These are phyloP conservation scores for Drosophila navojoa DNA, from an alignment of 1,140 invertebrate genomes.

Conservation along the genomic window DNA sequence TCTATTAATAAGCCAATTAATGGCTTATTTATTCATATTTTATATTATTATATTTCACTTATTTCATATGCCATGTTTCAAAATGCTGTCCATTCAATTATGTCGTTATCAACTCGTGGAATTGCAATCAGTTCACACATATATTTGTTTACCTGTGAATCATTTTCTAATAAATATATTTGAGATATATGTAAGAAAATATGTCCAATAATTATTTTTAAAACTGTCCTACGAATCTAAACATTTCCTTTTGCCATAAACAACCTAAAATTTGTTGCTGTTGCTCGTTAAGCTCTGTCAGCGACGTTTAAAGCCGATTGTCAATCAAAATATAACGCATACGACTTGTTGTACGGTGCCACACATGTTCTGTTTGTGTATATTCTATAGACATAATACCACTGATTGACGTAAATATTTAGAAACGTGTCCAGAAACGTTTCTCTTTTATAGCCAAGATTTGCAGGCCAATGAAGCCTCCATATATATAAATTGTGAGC, in stretches of 20 bases:
- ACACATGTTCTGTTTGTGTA: conserved; percentile 24
- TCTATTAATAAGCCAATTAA: too few relatives aligned
- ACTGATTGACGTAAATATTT: conserved; percentile 26
- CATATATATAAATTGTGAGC: conserved; percentile 34
- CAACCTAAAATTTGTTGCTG: conserved; percentile 12
- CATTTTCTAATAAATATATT: conserved; percentile 19
- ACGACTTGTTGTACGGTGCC: conserved; percentile 13
- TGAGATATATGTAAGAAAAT: not conserved
- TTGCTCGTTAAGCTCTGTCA: conserved; percentile 28
- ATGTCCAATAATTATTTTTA: not conserved
- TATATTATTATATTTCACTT: too few relatives aligned
- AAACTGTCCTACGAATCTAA: conserved; percentile 9
- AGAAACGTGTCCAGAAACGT: conserved; percentile 50
- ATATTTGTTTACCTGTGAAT: conserved; percentile 48
- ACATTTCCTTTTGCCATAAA: conserved; percentile 49
- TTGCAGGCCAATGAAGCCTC: conserved; percentile 47
- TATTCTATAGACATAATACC: conserved; percentile 41
- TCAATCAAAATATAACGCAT: conserved; percentile 64
- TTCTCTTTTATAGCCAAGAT: conserved; percentile 74
- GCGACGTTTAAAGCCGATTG: conserved; percentile 72
- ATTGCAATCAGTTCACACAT: not conserved
- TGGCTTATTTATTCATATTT: too few relatives aligned
- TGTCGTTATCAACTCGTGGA: not conserved
- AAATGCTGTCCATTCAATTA: too few relatives aligned
- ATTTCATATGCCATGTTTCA: too few relatives aligned